phyloP scores from a whole-genome alignment of 2,797 vertebrate genomes.

The Schizopygopsis malacanthus region DNA sequence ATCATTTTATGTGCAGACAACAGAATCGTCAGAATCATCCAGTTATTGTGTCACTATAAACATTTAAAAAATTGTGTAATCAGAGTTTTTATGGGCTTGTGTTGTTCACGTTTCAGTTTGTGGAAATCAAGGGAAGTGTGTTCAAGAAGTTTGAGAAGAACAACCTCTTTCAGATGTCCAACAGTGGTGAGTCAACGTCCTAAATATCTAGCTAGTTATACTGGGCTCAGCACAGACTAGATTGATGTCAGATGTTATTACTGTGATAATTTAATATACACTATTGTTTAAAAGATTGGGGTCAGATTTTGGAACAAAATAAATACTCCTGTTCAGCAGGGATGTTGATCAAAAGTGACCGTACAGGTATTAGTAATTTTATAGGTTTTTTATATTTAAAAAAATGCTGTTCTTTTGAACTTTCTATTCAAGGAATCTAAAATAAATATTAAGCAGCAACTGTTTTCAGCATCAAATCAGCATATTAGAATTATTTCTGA shows the following conservation, averaged over 20 bases:
- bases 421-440: neutral
- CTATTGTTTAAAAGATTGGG: too few species aligned
- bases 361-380: neutral
- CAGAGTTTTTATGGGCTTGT: neutral
- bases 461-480: neutral
- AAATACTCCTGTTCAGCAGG: neutral
- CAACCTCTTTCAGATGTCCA: slow-evolving; percentile 99
- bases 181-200: slow-evolving; percentile 87
- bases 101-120: slow-evolving; percentile 83
- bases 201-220: neutral
- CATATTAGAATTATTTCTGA: neutral
- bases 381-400: neutral
- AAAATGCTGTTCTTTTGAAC: neutral
- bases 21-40: neutral
- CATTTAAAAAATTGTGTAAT: neutral
- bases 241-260: neutral
- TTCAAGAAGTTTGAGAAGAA: slow-evolving; percentile 99
- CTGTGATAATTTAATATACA: neutral
- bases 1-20: neutral
- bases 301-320: neutral
- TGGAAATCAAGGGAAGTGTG: slow-evolving; percentile 98
- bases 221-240: neutral
- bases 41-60: neutral
- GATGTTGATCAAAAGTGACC: neutral
- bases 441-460: too few species aligned